Conservation (phyloP, 2,888 invertebrate species). For the Oscheius sp. region DNA sequence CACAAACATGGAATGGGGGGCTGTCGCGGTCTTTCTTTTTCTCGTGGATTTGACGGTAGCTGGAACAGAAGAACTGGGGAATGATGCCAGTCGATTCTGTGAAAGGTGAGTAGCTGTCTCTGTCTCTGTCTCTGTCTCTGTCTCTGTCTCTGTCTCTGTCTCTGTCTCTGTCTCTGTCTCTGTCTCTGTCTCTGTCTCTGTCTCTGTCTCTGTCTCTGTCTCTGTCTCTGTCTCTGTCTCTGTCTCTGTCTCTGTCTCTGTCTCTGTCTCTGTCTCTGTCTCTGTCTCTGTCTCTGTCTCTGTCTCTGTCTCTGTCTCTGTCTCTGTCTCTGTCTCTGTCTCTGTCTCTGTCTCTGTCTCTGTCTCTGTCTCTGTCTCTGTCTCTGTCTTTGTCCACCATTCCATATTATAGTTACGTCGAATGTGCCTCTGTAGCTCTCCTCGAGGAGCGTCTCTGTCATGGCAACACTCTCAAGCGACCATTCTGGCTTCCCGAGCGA, state of each 20-base stretch:
- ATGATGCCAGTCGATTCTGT: conserved; percentile 25
- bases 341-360: too few relatives aligned
- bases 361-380: too few relatives aligned
- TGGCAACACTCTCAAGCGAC: conserved; percentile 54
- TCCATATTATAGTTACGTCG: conserved; percentile 42
- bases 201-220: too few relatives aligned
- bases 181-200: not conserved
- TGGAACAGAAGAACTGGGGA: not conserved
- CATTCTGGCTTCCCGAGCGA: conserved; percentile 58
- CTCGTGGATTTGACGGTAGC: not conserved
- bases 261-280: too few relatives aligned
- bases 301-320: too few relatives aligned
- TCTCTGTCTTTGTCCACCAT: not conserved
- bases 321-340: too few relatives aligned
- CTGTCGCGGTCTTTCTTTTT: not conserved
- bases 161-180: not conserved
- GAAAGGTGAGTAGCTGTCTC: conserved; percentile 22
- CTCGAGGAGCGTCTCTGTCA: conserved; percentile 59
- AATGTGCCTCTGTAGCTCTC: conserved; percentile 57
- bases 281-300: too few relatives aligned
- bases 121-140: conserved; percentile 2
- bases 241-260: too few relatives aligned
- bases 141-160: not conserved
- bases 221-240: too few relatives aligned
- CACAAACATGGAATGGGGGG: not conserved